Percentiles rank a stretch among this genome's conserved stretches.
Conservation (phyloP, 1,140 invertebrate species). For the Bombus cullumanus region DNA sequence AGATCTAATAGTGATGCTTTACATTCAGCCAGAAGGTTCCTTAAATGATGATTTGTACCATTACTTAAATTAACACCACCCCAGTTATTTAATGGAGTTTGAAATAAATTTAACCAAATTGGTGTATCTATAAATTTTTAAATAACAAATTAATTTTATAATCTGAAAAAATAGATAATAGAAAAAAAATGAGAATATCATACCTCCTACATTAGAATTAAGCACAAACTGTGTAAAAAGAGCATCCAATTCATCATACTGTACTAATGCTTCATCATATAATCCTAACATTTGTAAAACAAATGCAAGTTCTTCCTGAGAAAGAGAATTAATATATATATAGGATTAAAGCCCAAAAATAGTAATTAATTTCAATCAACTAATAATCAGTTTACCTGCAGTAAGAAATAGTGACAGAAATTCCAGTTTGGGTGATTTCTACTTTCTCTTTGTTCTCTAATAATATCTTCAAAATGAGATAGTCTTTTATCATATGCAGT, state of each 20-base stretch:
- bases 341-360: not conserved
- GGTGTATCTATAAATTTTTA: conserved; percentile 86
- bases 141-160: conserved; percentile 11
- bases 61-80: conserved; percentile 90
- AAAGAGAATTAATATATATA: conserved; percentile 12
- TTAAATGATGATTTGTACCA: conserved; percentile 86
- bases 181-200: conserved; percentile 33
- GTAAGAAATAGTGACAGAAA: conserved; percentile 96
- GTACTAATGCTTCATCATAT: conserved; percentile 96
- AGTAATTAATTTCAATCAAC: no score
- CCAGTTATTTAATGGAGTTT: conserved; percentile 90
- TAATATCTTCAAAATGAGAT: conserved; percentile 94
- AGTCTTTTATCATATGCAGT: conserved; percentile 94
- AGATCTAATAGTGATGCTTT: conserved; percentile 93
- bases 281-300: conserved; percentile 97
- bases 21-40: conserved; percentile 88
- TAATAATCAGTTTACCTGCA: conserved; percentile 86
- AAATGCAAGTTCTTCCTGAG: conserved; percentile 97
- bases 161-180: not conserved
- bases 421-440: conserved; percentile 96
- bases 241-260: conserved; percentile 98
- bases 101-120: conserved; percentile 91
- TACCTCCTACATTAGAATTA: conserved; percentile 93
- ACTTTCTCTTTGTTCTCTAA: conserved; percentile 94
- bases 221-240: conserved; percentile 98